Evolutionary conservation across 2,113 vertebrate genomes (phyloP).

Genomic region (Pitta sordida): DNA sequence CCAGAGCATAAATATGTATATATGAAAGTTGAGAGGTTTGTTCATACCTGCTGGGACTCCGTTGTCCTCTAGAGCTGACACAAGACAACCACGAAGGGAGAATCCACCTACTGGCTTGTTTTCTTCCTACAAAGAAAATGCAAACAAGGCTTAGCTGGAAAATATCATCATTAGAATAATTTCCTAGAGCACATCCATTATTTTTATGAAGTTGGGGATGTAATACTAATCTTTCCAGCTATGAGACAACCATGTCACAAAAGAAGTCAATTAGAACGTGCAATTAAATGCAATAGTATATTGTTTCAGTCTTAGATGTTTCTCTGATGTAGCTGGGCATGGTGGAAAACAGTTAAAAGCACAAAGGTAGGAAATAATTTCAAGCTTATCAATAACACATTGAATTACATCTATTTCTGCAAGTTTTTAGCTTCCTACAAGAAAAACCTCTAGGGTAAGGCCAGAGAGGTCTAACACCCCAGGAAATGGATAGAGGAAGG

Average conservation of each 20-base stretch:
- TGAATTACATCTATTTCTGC: not conserved
- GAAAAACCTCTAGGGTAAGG: not conserved
- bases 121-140: constrained; percentile 78
- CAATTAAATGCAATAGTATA: not conserved
- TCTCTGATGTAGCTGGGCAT: not conserved
- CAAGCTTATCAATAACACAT: not conserved
- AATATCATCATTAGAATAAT: not conserved
- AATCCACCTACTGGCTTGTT: constrained; percentile 88
- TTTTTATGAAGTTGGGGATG: not conserved
- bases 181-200: not conserved
- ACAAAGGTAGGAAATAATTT: not conserved
- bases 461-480: not conserved
- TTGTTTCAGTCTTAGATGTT: not conserved
- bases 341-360: not conserved
- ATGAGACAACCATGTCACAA: not conserved
- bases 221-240: not conserved
- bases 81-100: constrained; percentile 86
- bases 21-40: not conserved
- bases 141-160: not conserved
- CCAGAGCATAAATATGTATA: not conserved
- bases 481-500: not conserved
- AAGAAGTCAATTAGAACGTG: not conserved
- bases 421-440: not conserved
- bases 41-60: constrained; percentile 88
- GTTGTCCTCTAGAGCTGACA: constrained; percentile 91